Evolutionary conservation across 2,113 vertebrate species (phyloP), one percentile per base, ranked within the genome.

Genomic region (Edolisoma coerulescens): DNA sequence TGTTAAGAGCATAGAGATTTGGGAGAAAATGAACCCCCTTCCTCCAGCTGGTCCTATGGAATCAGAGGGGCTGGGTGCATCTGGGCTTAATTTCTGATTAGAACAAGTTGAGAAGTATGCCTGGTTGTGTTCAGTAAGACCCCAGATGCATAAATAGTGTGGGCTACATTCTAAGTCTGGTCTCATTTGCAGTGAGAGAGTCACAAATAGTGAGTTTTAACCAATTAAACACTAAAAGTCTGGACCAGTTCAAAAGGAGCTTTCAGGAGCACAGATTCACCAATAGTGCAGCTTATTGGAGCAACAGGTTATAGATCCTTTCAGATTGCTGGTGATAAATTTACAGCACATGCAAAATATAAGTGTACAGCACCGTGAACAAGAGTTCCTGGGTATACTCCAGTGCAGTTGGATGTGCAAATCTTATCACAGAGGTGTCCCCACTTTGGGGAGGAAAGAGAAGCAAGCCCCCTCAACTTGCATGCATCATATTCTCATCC

Each of bases 401-500:
- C 11, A 32, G 9, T 27, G 30, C 21, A 76, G 11, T 0, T 42
- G n/a, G 16, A 41, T 33, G 13, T 19, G 21, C 4, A 53, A 53
- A 54, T 41, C 24, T 41, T 47, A 27, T 41, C 26, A 47, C 17
- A 83, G 12, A 61, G 4, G 6, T 41, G 20, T 75, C 7, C 8
- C 8, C 18, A 14, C 15, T 61, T 16, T 35, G 41, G 21, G 17
- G 14, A 69, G 35, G 21, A 68, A 60, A 76, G 20, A 41, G 13
- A 4, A 89, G 5, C n/a, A 41, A 83, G 21, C 28, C 28, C 35
- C 0, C 0, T 68, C 21, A 10, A 8, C 14, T 53, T 47, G 30
- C 18, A 30, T 54, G 14, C n/a, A 68, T n/a, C 21, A 26, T 35
- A 76, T 32, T 53, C 54, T 41, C 30, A 75, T 26, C 41, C 17